phyloP scores from a whole-genome alignment of 2,113 vertebrate genomes.

The Eolophus roseicapilla region DNA sequence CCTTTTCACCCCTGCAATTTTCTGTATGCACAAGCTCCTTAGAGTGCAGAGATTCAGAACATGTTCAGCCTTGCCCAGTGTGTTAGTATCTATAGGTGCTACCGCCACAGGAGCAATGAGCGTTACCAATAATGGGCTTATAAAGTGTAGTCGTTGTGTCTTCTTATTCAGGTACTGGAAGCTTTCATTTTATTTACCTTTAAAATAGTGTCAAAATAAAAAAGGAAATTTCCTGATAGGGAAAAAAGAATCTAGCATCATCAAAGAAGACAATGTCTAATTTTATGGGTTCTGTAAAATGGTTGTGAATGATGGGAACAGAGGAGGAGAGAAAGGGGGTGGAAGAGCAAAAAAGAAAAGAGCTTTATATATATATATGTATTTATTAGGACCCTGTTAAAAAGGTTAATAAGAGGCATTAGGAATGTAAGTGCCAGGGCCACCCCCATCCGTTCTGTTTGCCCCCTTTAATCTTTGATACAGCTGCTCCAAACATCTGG shows the following conservation, averaged over 20 bases:
- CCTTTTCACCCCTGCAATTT: background rate
- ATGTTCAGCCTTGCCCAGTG: background rate
- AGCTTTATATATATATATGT: background rate
- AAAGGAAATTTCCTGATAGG: background rate
- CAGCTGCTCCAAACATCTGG: conserved; percentile 57
- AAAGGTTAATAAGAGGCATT: background rate
- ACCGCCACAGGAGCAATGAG: background rate
- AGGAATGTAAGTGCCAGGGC: background rate
- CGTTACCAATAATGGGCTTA: background rate
- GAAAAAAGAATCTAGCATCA: background rate
- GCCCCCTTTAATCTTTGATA: conserved; percentile 40
- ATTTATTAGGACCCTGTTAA: background rate
- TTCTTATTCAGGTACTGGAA: background rate
- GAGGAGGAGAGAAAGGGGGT: background rate
- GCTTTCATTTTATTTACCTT: background rate
- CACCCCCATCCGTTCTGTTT: background rate
- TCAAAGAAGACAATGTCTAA: background rate
- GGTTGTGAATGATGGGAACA: background rate
- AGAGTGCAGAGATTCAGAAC: background rate
- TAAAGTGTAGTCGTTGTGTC: background rate
- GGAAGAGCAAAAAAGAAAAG: background rate
- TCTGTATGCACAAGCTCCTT: background rate
- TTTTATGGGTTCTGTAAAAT: background rate
- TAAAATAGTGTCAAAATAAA: background rate
- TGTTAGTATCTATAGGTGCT: background rate